Conservation (phyloP, 2,888 invertebrate genomes). For the Apantesis nais region DNA sequence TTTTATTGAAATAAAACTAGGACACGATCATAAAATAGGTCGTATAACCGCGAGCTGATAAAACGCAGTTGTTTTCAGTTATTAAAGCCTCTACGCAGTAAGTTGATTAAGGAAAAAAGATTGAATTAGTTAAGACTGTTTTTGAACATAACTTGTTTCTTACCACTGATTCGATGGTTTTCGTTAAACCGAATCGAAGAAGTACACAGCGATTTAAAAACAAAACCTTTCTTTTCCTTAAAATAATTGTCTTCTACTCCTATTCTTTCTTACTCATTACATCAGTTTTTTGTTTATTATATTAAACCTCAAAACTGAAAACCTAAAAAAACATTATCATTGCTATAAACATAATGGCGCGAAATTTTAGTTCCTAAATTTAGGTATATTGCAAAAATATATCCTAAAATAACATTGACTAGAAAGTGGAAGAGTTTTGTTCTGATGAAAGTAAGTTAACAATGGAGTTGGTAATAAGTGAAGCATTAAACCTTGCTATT, state of each 20-base stretch:
- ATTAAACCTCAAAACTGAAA: background rate
- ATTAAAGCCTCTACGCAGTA: background rate
- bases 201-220: background rate
- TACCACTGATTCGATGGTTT: background rate
- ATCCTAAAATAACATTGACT: background rate
- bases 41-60: constrained; percentile 16
- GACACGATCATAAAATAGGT: constrained; percentile 14
- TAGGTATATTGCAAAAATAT: background rate
- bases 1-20: constrained; percentile 13
- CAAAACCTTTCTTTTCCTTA: too few species aligned
- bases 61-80: background rate
- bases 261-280: background rate
- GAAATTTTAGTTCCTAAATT: background rate
- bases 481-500: background rate
- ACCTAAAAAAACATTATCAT: background rate
- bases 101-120: constrained; percentile 3
- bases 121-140: background rate
- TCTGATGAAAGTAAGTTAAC: background rate
- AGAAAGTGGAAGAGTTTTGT: background rate
- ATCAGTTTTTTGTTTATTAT: background rate
- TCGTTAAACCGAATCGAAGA: background rate
- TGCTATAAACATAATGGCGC: background rate
- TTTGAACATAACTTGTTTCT: background rate
- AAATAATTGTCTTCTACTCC: background rate
- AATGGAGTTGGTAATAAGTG: background rate